These are phyloP conservation scores for Coregonus ussuriensis DNA, from an alignment of 2,797 vertebrate genomes.

Conservation along the genomic window DNA sequence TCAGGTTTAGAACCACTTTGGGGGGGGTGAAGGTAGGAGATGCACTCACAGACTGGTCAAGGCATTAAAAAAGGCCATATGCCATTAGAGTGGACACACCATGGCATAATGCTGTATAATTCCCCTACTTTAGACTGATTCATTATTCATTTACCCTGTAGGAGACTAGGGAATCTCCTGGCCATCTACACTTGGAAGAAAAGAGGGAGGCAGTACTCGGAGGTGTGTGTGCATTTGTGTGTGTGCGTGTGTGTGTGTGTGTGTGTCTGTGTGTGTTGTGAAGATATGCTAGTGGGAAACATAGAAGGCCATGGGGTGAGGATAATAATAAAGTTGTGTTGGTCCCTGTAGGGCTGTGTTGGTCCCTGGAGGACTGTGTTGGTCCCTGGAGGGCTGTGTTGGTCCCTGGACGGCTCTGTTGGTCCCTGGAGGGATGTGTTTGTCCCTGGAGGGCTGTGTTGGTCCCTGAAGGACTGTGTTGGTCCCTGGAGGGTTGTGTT, in stretches of 20 bases:
- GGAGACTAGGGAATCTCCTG: slow-evolving; percentile 31
- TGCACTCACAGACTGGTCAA: slow-evolving; percentile 38
- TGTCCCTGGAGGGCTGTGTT: too few relatives aligned
- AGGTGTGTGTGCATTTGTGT: neutral
- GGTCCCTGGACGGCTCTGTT: too few relatives aligned
- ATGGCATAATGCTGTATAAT: slow-evolving; percentile 63
- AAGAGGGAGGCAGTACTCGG: slow-evolving; percentile 31
- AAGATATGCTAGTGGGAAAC: neutral
- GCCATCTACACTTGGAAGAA: slow-evolving; percentile 24
- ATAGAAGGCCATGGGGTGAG: neutral
- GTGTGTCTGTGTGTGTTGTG: neutral
- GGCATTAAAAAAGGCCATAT: slow-evolving; percentile 62
- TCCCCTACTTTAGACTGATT: slow-evolving; percentile 59
- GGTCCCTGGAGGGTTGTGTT: too few relatives aligned
- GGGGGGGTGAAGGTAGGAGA: slow-evolving; percentile 9
- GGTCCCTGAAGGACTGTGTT: too few relatives aligned
- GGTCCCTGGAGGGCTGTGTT: too few relatives aligned
- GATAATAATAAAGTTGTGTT: neutral
- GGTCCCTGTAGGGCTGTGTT: too few relatives aligned
- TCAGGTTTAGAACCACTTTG: slow-evolving; percentile 57
- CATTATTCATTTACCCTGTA: slow-evolving; percentile 64
- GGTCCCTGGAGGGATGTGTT: too few relatives aligned
- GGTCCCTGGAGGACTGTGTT: too few relatives aligned
- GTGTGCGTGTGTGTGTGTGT: too few relatives aligned
- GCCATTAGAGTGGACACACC: slow-evolving; percentile 67